A percentile compares a stretch with the other conserved stretches of the same genome.
Evolutionary conservation across 2,888 invertebrate genomes (phyloP).

Genomic region (Seira musarum): DNA sequence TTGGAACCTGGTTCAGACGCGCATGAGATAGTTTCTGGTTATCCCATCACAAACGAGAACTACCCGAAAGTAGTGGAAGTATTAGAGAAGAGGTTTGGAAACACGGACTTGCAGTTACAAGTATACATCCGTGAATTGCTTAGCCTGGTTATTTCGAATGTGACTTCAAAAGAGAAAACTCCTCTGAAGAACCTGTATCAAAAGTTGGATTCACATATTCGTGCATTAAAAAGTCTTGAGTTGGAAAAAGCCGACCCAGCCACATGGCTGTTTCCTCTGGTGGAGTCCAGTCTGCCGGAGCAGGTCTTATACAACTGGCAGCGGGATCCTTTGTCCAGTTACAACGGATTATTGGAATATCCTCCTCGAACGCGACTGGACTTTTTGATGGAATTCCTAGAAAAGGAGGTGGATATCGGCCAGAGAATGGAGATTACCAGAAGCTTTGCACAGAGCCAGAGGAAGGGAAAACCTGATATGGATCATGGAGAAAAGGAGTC

Average conservation of each 20-base stretch:
- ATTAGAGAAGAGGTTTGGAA: conserved; percentile 22
- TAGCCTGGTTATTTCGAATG: neutral
- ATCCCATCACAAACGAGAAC: neutral
- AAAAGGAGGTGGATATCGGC: conserved; percentile 21
- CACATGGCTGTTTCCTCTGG: too few relatives aligned
- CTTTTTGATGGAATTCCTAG: conserved; percentile 27
- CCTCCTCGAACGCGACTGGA: conserved; percentile 27
- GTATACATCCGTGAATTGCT: conserved; percentile 14
- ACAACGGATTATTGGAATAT: neutral
- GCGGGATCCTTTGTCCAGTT: neutral
- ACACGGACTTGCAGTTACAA: conserved; percentile 14
- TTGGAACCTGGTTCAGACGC: neutral
- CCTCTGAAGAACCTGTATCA: neutral
- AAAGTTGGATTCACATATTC: neutral
- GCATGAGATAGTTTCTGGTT: neutral
- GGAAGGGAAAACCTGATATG: too few relatives aligned
- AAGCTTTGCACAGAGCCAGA: neutral
- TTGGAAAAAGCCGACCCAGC: neutral
- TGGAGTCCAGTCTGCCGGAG: conserved; percentile 27
- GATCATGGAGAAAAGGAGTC: neutral
- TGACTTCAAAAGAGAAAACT: neutral
- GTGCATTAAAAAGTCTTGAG: neutral
- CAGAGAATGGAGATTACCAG: neutral
- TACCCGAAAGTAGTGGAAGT: neutral
- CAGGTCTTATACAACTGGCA: neutral